These are phyloP conservation scores for Karalla daura DNA, from an alignment of 2,797 vertebrate genomes.

Conservation along the genomic window DNA sequence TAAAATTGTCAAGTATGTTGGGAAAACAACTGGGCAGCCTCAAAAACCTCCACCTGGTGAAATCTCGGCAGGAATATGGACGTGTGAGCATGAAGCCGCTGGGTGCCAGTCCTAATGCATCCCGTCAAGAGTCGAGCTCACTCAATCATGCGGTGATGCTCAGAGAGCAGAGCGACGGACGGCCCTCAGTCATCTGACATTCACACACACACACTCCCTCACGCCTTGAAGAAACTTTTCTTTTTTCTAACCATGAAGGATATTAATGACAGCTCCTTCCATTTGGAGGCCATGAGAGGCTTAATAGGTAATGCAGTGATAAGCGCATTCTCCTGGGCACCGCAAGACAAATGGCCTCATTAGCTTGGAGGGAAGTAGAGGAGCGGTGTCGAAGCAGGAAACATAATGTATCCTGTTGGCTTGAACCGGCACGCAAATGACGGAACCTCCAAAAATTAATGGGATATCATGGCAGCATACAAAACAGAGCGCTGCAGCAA, in stretches of 20 bases:
- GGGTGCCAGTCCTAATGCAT: slow-evolving; percentile 10
- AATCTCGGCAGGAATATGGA: neutral
- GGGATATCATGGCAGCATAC: slow-evolving; percentile 39
- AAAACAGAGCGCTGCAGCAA: slow-evolving; percentile 41
- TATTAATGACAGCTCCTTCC: slow-evolving; percentile 67
- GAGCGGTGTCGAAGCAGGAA: slow-evolving; percentile 64
- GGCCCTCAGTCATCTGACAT: slow-evolving; percentile 38
- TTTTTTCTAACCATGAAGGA: slow-evolving; percentile 47
- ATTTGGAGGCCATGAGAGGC: slow-evolving; percentile 53
- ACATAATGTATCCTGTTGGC: slow-evolving; percentile 71
- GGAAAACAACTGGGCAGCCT: neutral
- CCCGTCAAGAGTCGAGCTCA: slow-evolving; percentile 11
- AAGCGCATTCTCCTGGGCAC: slow-evolving; percentile 66
- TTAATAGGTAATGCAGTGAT: slow-evolving; percentile 71
- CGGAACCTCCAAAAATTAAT: slow-evolving; percentile 58
- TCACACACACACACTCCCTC: neutral
- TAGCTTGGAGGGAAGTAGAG: slow-evolving; percentile 63
- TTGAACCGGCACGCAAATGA: slow-evolving; percentile 64
- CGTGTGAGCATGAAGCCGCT: neutral
- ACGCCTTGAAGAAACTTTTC: slow-evolving; percentile 22
- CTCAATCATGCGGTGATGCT: slow-evolving; percentile 32
- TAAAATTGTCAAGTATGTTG: too few relatives aligned
- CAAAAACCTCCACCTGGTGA: neutral
- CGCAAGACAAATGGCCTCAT: slow-evolving; percentile 79
- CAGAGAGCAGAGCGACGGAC: slow-evolving; percentile 21